Percentiles rank a stretch among this genome's conserved stretches.
These are phyloP conservation scores for Pristionchus fissidentatus DNA, from an alignment of 2,888 invertebrate species.

Conservation along the genomic window DNA sequence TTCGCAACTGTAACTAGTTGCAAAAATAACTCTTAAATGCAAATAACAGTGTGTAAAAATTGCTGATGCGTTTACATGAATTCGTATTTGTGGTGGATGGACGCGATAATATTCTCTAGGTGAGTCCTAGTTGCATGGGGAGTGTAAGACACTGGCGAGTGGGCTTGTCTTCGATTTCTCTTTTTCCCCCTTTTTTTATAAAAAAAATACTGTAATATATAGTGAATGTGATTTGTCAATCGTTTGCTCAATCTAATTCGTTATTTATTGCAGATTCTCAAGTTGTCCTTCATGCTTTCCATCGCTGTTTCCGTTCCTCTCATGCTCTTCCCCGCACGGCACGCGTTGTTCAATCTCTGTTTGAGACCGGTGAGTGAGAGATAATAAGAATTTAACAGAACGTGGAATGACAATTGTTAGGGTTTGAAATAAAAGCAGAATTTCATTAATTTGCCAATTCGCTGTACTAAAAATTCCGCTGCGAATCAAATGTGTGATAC, in stretches of 20 bases:
- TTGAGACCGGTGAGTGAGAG: slow-evolving; percentile 40
- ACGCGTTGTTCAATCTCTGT: slow-evolving; percentile 91
- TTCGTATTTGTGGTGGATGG: too few species aligned
- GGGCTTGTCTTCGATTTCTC: too few species aligned
- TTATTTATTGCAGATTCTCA: slow-evolving; percentile 84
- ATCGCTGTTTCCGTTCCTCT: slow-evolving; percentile 96
- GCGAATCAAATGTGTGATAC: not conserved
- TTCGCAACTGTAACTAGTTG: too few species aligned
- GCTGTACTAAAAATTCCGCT: not conserved
- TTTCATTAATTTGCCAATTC: not conserved
- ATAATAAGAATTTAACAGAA: not conserved
- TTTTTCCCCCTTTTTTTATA: not conserved
- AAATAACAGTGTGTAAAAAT: too few species aligned
- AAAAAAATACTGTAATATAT: not conserved
- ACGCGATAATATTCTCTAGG: too few species aligned
- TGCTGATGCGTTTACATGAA: too few species aligned
- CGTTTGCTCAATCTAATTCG: not conserved
- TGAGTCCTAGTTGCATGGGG: too few species aligned
- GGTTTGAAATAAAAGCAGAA: not conserved
- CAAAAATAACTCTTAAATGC: too few species aligned
- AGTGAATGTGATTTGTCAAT: not conserved
- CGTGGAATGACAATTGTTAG: not conserved
- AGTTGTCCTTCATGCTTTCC: slow-evolving; percentile 93
- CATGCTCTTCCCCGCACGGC: slow-evolving; percentile 94
- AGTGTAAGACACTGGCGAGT: too few species aligned